Base-by-base conservation (phyloP, 1,140 invertebrate species). In the Arctopsyche grandis region DNA sequence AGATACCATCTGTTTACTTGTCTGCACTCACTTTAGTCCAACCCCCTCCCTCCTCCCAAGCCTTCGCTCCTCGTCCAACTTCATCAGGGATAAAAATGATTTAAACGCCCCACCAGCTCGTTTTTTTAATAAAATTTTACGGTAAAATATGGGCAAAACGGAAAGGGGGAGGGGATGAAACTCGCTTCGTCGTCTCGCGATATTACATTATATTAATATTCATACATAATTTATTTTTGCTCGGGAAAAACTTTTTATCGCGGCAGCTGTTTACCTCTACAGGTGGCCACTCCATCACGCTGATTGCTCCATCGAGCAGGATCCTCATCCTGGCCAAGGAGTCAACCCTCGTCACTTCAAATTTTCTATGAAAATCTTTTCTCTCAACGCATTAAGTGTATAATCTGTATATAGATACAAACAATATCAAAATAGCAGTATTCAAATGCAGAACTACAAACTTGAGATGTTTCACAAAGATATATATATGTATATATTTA, bases 221-320 rank as follows among this genome's bases (percentile, higher is more conserved):
- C 81, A 82, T 82, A 80, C 79, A 80, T 82, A 82, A 82, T 82
- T 82, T 82, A 82, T 82, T 82, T 82, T 82, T 79, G 21, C 78
- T 79, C 56, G 48, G 21, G 24, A 29, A 66, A 78, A 82, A 79
- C 56, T 82, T 82, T 81, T 82, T 79, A 82, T 79, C 81, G 69
- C 70, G 73, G 58, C 79, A 80, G 79, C 79, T 79, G 78, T 63
- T 66, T 74, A 74, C 71, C 60, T 76, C 73, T 81, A 81, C 80
- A 81, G 80, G 80, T 81, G 80, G 80, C 66, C 75, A 79, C 80
- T 81, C 58, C 69, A 81, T 81, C 80, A 79, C 38, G 21, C 73
- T 81, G 80, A 81, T 81, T 56, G 80, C 80, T 79, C 75, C 80
- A 38, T 38, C 29, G 29, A 38, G 29, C 29, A 38, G 29, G 29